Conservation (phyloP, 35 echinoderm and acorn worm species). For the Ophiothrix spiculata region DNA sequence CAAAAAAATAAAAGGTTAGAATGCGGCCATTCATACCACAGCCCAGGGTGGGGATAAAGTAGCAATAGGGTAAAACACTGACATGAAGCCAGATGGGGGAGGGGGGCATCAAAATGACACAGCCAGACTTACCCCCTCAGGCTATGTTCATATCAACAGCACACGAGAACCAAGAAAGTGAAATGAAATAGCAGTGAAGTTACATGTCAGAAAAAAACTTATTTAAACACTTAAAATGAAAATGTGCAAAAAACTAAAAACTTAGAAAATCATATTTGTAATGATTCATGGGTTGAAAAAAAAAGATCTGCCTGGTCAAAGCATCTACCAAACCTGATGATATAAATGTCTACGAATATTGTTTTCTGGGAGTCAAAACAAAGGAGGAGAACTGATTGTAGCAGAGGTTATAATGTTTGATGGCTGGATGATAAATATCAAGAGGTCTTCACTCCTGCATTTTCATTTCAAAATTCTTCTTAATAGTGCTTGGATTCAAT, state of each 20-base stretch:
- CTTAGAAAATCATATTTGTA: too few species aligned
- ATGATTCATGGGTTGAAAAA: neutral
- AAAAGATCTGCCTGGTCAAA: neutral
- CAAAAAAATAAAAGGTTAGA: neutral
- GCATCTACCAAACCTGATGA: too few species aligned
- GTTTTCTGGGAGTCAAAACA: too few species aligned
- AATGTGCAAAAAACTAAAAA: neutral
- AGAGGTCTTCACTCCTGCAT: slow-evolving; percentile 3
- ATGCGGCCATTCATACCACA: neutral
- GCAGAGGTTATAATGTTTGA: too few species aligned
- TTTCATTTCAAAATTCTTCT: slow-evolving; percentile 13
- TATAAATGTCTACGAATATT: too few species aligned
- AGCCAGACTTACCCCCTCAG: slow-evolving; percentile 12
- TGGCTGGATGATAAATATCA: too few species aligned
- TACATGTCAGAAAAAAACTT: slow-evolving; percentile 10
- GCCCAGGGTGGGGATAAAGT: neutral
- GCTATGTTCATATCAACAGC: slow-evolving; percentile 12
- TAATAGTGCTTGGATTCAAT: too few species aligned
- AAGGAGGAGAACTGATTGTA: too few species aligned
- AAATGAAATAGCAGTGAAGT: slow-evolving; percentile 16
- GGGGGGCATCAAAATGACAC: slow-evolving; percentile 3
- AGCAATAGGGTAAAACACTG: neutral
- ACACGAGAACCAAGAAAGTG: slow-evolving; percentile 12
- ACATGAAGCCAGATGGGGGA: neutral
- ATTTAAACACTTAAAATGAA: slow-evolving; percentile 2